Evolutionary conservation across 2,113 vertebrate species (phyloP).

Genomic region (Hippocampus abdominalis): DNA sequence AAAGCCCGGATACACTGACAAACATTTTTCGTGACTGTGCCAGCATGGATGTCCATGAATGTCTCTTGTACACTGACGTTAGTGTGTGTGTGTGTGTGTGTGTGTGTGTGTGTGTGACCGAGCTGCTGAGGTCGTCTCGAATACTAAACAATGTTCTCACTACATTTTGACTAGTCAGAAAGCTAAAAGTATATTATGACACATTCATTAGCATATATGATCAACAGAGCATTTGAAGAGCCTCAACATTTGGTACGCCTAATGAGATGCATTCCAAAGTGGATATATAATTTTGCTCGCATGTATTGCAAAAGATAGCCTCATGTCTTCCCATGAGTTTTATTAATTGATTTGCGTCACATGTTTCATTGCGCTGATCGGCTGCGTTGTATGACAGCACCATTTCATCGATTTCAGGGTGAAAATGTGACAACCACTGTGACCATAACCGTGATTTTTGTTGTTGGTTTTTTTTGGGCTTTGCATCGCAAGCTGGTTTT

Average conservation of each 20-base stretch:
- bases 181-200: too few species aligned
- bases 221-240: too few species aligned
- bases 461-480: background rate
- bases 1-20: conserved; percentile 55
- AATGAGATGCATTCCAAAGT: too few species aligned
- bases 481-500: conserved; percentile 75
- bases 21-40: conserved; percentile 63
- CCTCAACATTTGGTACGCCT: too few species aligned
- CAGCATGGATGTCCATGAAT: conserved; percentile 50
- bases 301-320: too few species aligned
- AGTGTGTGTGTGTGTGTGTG: conserved; percentile 9
- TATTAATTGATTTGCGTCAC: too few species aligned
- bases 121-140: conserved; percentile 36
- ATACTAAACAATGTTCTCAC: conserved; percentile 23
- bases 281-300: too few species aligned
- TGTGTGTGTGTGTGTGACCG: conserved; percentile 11
- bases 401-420: background rate
- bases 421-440: background rate
- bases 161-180: conserved; percentile 15
- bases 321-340: too few species aligned
- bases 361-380: too few species aligned
- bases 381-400: background rate
- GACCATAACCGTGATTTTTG: background rate
- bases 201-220: too few species aligned
- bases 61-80: conserved; percentile 30